Conservation (phyloP, 2,888 invertebrate genomes). For the Julus scandinavius region DNA sequence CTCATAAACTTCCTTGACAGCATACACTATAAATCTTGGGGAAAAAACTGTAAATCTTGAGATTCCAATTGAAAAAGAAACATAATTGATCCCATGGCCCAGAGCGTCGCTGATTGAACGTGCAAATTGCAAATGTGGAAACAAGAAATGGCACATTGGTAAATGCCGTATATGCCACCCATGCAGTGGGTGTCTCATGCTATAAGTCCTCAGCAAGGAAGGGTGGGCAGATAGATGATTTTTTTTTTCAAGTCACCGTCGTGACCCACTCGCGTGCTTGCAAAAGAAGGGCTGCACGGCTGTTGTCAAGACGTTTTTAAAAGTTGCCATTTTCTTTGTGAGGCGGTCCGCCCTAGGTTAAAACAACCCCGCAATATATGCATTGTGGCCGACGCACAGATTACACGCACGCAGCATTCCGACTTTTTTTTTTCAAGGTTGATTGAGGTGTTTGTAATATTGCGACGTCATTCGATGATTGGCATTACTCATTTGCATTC, state of each 20-base stretch:
- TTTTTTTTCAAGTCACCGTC: neutral
- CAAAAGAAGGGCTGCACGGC: neutral
- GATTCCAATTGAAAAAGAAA: neutral
- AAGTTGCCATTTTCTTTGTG: slow-evolving; percentile 35
- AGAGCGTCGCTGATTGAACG: slow-evolving; percentile 1
- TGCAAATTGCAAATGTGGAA: neutral
- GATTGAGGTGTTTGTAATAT: slow-evolving; percentile 40
- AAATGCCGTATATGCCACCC: slow-evolving; percentile 7
- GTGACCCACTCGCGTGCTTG: slow-evolving; percentile 34
- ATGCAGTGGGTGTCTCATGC: neutral
- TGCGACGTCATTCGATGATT: slow-evolving; percentile 48
- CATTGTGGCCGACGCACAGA: slow-evolving; percentile 22
- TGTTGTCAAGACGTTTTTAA: neutral
- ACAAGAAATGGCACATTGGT: neutral
- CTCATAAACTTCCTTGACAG: no score
- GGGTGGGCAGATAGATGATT: neutral
- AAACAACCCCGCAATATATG: slow-evolving; percentile 29
- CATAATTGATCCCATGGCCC: neutral
- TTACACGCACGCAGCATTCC: neutral
- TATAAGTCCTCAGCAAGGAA: neutral
- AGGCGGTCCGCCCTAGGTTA: slow-evolving; percentile 38
- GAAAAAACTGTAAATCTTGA: no score
- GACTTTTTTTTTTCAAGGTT: slow-evolving; percentile 32
- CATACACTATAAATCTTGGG: no score
- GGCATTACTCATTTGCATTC: slow-evolving; percentile 48